Evolutionary conservation across 2,113 vertebrate species (phyloP), one percentile per base, ranked within the genome.

Genomic region (Caranx ignobilis): DNA sequence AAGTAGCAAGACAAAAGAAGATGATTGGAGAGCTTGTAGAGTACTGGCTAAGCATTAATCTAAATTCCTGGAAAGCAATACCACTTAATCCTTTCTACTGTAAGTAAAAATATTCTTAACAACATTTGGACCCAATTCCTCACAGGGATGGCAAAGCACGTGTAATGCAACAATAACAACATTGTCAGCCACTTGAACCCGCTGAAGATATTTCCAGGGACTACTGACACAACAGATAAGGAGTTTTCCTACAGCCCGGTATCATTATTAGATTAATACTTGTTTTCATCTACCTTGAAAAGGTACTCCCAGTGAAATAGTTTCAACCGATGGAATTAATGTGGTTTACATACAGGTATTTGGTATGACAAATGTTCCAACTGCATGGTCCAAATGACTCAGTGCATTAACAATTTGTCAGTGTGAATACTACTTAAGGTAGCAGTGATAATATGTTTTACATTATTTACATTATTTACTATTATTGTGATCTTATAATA

Each of bases 1-100:
- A 80, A 69, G 37, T 6, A 13, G 56, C 50, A 59, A 79, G 61
- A 68, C 72, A 79, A 82, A 85, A 65, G 66, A 83, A 54, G 35
- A 45, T 39, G 75, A 62, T 52, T 37, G 10, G 37, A 77, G 64
- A 65, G 43, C 71, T 83, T 39, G 35, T 59, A 75, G 60, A 78
- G 35, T 54, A 55, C 61, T 82, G 72, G 68, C 39, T 57, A 35
- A 65, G 13, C 75, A 86, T 84, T 84, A 69, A 87, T 82, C 77
- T 74, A 74, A 70, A 89, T 69, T 81, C 75, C 54, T 66, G 61
- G 79, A 86, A 87, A 77, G 66, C 77, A 77, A 69, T 54, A 75
- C 47, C 37, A 78, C 75, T 75, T 87, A 82, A 87, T 79, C 79
- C 75, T n/a, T 64, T 31, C 61, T 55, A 76, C 67, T 83, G 77